Evolutionary conservation across 2,888 invertebrate species (phyloP).

Genomic region (Lingula anatina): DNA sequence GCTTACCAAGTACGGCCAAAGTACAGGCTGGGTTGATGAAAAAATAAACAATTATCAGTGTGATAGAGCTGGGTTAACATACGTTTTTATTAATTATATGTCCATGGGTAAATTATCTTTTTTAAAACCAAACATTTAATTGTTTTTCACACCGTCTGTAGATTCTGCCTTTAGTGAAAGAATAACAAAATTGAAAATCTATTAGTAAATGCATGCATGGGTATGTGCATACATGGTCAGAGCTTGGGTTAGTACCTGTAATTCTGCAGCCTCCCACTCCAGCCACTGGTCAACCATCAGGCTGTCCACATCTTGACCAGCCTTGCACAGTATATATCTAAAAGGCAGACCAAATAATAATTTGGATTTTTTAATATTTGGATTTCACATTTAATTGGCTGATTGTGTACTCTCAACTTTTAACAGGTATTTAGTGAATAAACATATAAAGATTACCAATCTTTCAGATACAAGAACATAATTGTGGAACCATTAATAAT

Average conservation of each 20-base stretch:
- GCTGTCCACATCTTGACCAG: background rate
- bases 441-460: too few species aligned
- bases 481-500: too few species aligned
- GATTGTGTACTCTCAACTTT: background rate
- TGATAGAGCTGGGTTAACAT: background rate
- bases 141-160: too few species aligned
- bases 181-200: background rate
- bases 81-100: too few species aligned
- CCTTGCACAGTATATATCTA: conserved; percentile 1
- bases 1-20: conserved; percentile 1
- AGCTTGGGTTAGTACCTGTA: conserved; percentile 21
- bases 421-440: background rate
- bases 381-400: background rate
- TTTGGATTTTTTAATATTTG: background rate
- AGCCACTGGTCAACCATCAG: conserved; percentile 31
- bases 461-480: too few species aligned
- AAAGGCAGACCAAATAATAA: too few species aligned
- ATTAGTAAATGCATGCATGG: background rate
- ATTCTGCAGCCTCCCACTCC: conserved; percentile 38
- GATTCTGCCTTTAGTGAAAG: too few species aligned
- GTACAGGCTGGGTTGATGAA: conserved; percentile 10
- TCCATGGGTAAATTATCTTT: too few species aligned
- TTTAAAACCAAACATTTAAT: too few species aligned
- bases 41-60: conserved; percentile 2
- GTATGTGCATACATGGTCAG: conserved; percentile 7